Conservation (phyloP, 2,888 invertebrate species). For the Oxycera nigricornis region DNA sequence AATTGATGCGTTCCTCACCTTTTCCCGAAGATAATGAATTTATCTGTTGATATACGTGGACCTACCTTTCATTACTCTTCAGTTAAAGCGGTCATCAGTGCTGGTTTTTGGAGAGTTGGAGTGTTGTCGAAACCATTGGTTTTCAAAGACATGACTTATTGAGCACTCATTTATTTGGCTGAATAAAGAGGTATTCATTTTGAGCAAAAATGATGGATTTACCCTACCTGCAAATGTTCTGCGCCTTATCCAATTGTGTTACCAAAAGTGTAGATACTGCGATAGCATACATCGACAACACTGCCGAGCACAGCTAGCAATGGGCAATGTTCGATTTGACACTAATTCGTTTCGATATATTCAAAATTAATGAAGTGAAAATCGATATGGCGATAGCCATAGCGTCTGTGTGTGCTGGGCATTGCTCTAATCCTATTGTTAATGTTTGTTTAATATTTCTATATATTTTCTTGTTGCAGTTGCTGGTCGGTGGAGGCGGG, state of each 20-base stretch:
- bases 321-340: conserved; percentile 14
- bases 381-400: conserved; percentile 45
- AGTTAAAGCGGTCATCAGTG: no score
- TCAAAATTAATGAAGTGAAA: conserved; percentile 49
- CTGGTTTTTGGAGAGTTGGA: no score
- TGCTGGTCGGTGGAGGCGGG: conserved; percentile 62
- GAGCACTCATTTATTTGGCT: no score
- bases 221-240: no score
- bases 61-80: conserved; percentile 23
- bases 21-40: conserved; percentile 24
- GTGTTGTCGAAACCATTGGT: no score
- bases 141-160: no score
- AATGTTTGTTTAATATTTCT: conserved; percentile 44
- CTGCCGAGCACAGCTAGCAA: neutral
- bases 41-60: conserved; percentile 29
- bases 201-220: no score
- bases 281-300: neutral
- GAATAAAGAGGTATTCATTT: no score
- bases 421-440: conserved; percentile 36
- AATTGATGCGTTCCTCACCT: conserved; percentile 37
- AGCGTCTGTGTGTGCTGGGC: neutral
- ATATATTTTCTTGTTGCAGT: conserved; percentile 45
- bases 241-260: no score
- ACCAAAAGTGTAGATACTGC: neutral
- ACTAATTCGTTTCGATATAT: conserved; percentile 38